Evolutionary conservation across 2,888 invertebrate species (phyloP), one percentile per base, ranked within the genome.

Genomic region (Oxyteleia sp.): DNA sequence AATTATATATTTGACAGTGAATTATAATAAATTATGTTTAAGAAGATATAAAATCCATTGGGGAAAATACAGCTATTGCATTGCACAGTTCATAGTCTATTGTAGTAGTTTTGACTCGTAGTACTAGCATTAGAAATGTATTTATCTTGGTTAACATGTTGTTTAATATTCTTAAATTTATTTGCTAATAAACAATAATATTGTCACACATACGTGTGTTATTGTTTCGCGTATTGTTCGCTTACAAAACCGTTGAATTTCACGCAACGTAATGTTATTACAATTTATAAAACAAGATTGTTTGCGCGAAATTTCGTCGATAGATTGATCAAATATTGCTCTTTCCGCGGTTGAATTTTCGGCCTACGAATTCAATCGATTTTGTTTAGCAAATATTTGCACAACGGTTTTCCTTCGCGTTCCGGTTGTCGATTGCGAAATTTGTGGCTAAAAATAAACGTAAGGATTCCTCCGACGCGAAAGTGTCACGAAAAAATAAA

Each of bases 281-380:
- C 71, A 71, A 59, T 49, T 71, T 41, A 69, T 69, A 69, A 47
- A 57, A 69, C 69, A 57, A 57, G 69, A 69, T 69, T 69, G 51
- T 69, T 55, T 55, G 18, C 8, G 23, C 23, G 29, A 5, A 57
- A 57, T 35, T 47, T 35, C 45, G 49, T 41, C 20, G 20, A 38
- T 59, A 49, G 57, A 47, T 69, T 69, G 69, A 47, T 16, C 20
- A 55, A 45, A 68, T 55, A 66, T 66, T 66, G 23, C 4, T 15
- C 26, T 47, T 43, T 63, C 38, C 5, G 26, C 10, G 5, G 3
- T 32, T 4, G 32, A 10, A 59, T 18, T 10, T 35, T 10, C 4
- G 35, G 11, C 11, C 18, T 38, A 13, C 5, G 18, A 63, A 63
- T 63, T 63, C 45, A 45, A 47, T 63, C 29, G 20, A 38, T 41